These are phyloP conservation scores for Acanthosepion pharaonis DNA, from an alignment of 2,888 invertebrate genomes.

Conservation along the genomic window DNA sequence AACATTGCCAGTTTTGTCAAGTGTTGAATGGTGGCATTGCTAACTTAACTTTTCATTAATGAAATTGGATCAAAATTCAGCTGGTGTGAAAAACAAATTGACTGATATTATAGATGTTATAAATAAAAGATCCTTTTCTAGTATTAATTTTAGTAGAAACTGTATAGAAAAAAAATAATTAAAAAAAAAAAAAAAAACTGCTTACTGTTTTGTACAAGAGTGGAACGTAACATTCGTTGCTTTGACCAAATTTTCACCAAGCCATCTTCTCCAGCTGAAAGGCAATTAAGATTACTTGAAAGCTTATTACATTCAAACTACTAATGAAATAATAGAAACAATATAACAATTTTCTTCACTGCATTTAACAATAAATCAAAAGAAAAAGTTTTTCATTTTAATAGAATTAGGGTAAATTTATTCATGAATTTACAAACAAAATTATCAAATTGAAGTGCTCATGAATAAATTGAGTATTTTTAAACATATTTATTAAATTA, in stretches of 20 bases:
- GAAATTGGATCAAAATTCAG: too few species aligned
- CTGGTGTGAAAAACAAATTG: too few species aligned
- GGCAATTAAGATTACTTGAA: neutral
- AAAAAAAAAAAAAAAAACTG: neutral
- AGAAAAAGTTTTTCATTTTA: neutral
- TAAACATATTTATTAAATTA: neutral
- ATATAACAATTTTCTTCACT: neutral
- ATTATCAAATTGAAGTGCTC: neutral
- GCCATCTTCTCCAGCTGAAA: slow-evolving; percentile 94
- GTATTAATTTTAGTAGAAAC: neutral
- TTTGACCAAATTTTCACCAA: slow-evolving; percentile 97
- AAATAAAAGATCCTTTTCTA: too few species aligned
- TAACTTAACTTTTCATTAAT: too few species aligned
- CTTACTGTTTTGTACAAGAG: slow-evolving; percentile 86
- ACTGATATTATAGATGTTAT: too few species aligned
- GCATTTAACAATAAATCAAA: neutral
- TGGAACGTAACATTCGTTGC: slow-evolving; percentile 90
- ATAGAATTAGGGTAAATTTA: neutral
- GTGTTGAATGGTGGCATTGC: too few species aligned
- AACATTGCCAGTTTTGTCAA: too few species aligned
- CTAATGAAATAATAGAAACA: neutral
- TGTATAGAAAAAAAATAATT: neutral
- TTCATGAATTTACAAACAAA: neutral
- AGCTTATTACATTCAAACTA: neutral
- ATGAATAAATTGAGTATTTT: neutral